Percentiles rank a stretch among this genome's conserved stretches.
These are phyloP conservation scores for Luperina nickerlii DNA, from an alignment of 2,888 invertebrate species.

Conservation along the genomic window DNA sequence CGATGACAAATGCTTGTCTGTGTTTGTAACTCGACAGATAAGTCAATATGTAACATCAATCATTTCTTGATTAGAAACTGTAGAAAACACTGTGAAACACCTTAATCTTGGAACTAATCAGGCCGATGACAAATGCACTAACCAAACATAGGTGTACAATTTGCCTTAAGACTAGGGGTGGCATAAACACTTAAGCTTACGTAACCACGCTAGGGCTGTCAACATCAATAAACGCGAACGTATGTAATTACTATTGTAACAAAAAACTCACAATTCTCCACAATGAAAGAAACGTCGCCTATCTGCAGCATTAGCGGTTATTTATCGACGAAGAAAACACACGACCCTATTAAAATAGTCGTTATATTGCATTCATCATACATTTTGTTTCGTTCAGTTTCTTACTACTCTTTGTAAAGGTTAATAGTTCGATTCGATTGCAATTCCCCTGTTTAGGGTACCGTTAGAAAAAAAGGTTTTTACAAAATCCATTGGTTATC, in stretches of 20 bases:
- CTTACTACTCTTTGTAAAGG: slow-evolving; percentile 75
- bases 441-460: slow-evolving; percentile 68
- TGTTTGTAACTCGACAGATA: too few relatives aligned
- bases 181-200: slow-evolving; percentile 48
- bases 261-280: slow-evolving; percentile 66
- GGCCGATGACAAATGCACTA: slow-evolving; percentile 43
- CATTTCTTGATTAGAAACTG: not conserved
- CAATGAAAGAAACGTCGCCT: slow-evolving; percentile 73
- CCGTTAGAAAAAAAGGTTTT: slow-evolving; percentile 54
- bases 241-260: slow-evolving; percentile 67
- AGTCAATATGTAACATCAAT: not conserved
- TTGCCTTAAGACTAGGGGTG: slow-evolving; percentile 37
- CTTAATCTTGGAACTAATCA: slow-evolving; percentile 31
- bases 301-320: slow-evolving; percentile 74
- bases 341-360: slow-evolving; percentile 78
- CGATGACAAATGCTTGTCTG: not conserved
- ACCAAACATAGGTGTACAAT: slow-evolving; percentile 30
- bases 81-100: not conserved
- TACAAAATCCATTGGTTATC: slow-evolving; percentile 31
- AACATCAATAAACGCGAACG: slow-evolving; percentile 68
- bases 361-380: slow-evolving; percentile 80
- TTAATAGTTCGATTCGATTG: slow-evolving; percentile 75
- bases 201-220: slow-evolving; percentile 70
- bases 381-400: slow-evolving; percentile 70
- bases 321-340: slow-evolving; percentile 79